Percentiles rank a stretch among this genome's conserved stretches.
phyloP scores from a whole-genome alignment of 2,797 vertebrate genomes.

The Lateolabrax maculatus region DNA sequence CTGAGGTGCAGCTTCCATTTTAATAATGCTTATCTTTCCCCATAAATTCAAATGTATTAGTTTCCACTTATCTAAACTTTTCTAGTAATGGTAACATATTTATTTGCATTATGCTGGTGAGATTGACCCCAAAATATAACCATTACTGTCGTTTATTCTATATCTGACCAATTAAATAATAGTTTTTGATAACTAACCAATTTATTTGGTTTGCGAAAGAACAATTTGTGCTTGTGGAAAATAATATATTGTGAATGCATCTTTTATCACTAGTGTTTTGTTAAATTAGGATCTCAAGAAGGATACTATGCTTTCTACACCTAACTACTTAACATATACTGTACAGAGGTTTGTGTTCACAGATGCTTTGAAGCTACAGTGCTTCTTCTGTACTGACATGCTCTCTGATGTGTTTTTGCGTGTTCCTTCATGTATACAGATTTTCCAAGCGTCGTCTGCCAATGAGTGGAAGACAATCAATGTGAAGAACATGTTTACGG shows the following conservation, averaged over 20 bases:
- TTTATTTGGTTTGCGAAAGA: too few relatives aligned
- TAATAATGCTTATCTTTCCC: not conserved
- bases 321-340: too few relatives aligned
- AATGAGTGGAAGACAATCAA: conserved; percentile 91
- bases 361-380: not conserved
- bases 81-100: not conserved
- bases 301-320: not conserved
- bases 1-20: not conserved
- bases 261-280: not conserved
- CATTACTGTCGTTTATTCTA: too few relatives aligned
- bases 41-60: not conserved
- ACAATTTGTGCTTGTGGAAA: too few relatives aligned
- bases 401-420: not conserved
- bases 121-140: not conserved
- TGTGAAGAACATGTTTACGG: conserved; percentile 84
- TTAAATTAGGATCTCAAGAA: too few relatives aligned
- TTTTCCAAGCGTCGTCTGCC: conserved; percentile 89
- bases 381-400: not conserved
- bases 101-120: not conserved
- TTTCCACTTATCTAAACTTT: not conserved
- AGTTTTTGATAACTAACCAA: too few relatives aligned
- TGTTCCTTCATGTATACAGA: conserved; percentile 75
- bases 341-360: not conserved
- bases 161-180: too few relatives aligned
- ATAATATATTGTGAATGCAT: not conserved